Evolutionary conservation across 2,888 invertebrate genomes (phyloP), one percentile per base, ranked within the genome.

Genomic region (Amphipyra berbera): DNA sequence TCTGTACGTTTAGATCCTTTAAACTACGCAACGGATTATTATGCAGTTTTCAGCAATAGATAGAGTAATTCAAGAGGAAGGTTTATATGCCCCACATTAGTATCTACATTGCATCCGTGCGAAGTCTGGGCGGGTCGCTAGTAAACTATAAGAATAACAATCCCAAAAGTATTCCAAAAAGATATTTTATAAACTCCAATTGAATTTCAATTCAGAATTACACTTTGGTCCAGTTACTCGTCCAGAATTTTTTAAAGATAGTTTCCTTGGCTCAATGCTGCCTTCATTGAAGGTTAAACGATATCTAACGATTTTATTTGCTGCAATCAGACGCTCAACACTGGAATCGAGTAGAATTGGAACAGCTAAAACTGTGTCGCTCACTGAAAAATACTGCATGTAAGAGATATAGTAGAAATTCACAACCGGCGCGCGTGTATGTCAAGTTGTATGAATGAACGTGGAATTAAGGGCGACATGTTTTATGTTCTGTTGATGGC

Each of bases 241-340:
- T 46, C 40, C 54, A 44, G 60, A 61, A 61, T 61, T 69, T n/a
- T 68, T 69, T 53, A 68, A 73, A 73, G 68, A 73, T 15, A 52
- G 46, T 58, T 41, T 41, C 44, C 27, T 40, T 55, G 55, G 46
- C 38, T 35, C 27, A 38, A 12, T 45, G 30, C 40, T 48, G 15
- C 58, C 30, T 38, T 44, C 61, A 68, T 49, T 69, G 55, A 56
- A 38, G 56, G 48, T 27, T 27, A 38, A 50, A 21, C 37, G 53
- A 46, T 52, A 33, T 55, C 54, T 71, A 76, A 63, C 83, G 95
- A 55, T 95, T 73, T 70, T 67, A 69, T 50, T 40, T 35, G 38
- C 13, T 70, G 95, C 80, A 95, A 95, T 82, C 79, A 94, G 27
- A 92, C 88, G 61, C 87, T 59, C 33, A 15, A 0, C 4, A 59